A percentile compares a stretch with the other conserved stretches of the same genome.
These are phyloP conservation scores for Melanostoma scalare DNA, from an alignment of 2,888 invertebrate genomes.

Conservation along the genomic window DNA sequence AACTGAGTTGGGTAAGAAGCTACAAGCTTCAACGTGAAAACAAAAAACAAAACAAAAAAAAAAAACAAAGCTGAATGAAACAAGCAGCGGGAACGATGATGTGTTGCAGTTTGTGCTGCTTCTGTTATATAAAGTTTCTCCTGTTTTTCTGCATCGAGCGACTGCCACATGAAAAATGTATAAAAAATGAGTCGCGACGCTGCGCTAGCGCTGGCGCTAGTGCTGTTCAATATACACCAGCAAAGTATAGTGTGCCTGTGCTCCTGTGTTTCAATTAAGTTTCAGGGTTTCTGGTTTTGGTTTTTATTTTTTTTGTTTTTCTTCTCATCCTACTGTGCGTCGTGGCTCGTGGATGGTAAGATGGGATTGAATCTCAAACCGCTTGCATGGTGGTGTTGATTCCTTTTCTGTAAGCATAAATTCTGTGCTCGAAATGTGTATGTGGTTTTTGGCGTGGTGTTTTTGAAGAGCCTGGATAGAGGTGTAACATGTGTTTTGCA, in stretches of 20 bases:
- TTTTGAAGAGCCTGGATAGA: constrained; percentile 26
- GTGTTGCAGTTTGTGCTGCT: constrained; percentile 30
- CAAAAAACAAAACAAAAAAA: constrained; percentile 5
- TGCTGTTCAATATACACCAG: constrained; percentile 43
- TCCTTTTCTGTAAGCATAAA: constrained; percentile 59
- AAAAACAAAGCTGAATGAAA: constrained; percentile 10
- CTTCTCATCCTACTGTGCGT: neutral
- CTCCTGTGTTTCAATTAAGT: constrained; percentile 70
- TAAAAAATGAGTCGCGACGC: constrained; percentile 65
- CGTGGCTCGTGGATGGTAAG: constrained; percentile 4
- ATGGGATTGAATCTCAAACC: constrained; percentile 48
- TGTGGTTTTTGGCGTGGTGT: constrained; percentile 31
- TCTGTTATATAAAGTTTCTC: neutral
- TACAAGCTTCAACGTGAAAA: neutral
- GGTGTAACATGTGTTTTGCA: constrained; percentile 65
- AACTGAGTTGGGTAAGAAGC: constrained; percentile 14
- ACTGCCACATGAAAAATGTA: constrained; percentile 67
- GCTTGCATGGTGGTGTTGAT: constrained; percentile 57
- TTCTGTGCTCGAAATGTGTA: constrained; percentile 46
- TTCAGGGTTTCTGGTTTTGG: constrained; percentile 49
- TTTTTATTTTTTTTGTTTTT: constrained; percentile 5
- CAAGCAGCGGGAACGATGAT: constrained; percentile 5
- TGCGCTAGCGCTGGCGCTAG: constrained; percentile 26
- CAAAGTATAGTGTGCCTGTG: constrained; percentile 36
- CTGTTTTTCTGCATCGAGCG: constrained; percentile 2